These are phyloP conservation scores for Mellivora capensis DNA, from an alignment of 2,113 vertebrate genomes.

Conservation along the genomic window DNA sequence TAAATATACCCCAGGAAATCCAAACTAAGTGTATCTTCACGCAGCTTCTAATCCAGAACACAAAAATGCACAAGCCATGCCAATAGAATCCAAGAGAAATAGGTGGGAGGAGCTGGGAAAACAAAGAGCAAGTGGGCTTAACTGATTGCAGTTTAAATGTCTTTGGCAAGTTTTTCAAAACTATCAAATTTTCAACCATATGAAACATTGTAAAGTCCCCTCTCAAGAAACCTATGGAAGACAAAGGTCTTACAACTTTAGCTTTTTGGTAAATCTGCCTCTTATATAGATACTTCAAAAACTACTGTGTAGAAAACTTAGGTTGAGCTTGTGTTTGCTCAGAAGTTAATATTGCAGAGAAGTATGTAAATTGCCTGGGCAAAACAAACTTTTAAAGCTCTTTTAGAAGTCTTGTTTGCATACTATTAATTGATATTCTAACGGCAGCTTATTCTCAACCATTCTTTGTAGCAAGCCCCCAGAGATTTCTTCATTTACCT, in stretches of 20 bases:
- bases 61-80: neutral
- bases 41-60: neutral
- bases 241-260: neutral
- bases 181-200: neutral
- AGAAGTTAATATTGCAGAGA: neutral
- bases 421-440: neutral
- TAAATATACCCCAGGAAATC: neutral
- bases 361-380: neutral
- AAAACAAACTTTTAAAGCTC: neutral
- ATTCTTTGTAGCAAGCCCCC: neutral
- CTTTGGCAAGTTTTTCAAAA: neutral
- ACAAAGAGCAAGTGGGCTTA: neutral
- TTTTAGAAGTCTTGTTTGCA: neutral
- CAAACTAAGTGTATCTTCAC: neutral
- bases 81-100: neutral
- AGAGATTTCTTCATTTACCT: neutral
- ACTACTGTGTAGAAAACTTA: neutral
- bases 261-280: neutral
- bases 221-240: neutral
- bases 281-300: neutral
- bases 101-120: neutral
- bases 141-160: neutral
- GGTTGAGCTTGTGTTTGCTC: neutral
- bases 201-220: neutral
- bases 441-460: neutral